phyloP scores from a whole-genome alignment of 2,888 invertebrate genomes.

The Apantesis nais region DNA sequence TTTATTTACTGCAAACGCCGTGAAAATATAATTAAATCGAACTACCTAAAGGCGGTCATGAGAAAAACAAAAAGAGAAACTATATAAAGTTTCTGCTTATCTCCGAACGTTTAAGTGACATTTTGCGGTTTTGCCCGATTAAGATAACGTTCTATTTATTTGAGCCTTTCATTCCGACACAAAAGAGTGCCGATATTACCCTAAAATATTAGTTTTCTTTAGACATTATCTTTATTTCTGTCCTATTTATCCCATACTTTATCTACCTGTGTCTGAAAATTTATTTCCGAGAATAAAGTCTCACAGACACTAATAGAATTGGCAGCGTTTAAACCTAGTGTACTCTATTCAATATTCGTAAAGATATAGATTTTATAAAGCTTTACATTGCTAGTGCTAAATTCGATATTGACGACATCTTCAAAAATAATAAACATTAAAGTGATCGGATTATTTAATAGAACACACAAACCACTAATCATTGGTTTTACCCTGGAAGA shows the following conservation, averaged over 20 bases:
- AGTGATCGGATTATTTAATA: no score
- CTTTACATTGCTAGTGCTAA: no score
- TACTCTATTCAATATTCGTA: not conserved
- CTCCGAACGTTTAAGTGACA: conserved; percentile 61
- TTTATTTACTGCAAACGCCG: not conserved
- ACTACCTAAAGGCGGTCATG: conserved; percentile 31
- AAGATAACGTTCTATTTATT: conserved; percentile 76
- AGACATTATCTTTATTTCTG: conserved; percentile 37
- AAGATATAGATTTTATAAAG: not conserved
- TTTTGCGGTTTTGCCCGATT: conserved; percentile 62
- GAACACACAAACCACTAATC: no score
- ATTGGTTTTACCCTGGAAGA: no score
- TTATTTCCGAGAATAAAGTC: conserved; percentile 6
- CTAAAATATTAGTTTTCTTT: conserved; percentile 49
- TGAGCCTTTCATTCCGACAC: conserved; percentile 56
- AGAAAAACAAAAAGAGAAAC: conserved; percentile 50
- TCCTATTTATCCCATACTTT: conserved; percentile 28
- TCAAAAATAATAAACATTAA: no score
- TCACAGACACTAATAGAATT: conserved; percentile 1
- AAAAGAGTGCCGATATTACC: conserved; percentile 57
- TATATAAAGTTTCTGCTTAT: conserved; percentile 52
- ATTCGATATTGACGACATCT: no score
- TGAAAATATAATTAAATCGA: conserved; percentile 34
- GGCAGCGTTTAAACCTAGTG: not conserved
- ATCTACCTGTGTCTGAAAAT: conserved; percentile 12